phyloP scores from a whole-genome alignment of 2,797 vertebrate species.

The Sebastes hubbsi region DNA sequence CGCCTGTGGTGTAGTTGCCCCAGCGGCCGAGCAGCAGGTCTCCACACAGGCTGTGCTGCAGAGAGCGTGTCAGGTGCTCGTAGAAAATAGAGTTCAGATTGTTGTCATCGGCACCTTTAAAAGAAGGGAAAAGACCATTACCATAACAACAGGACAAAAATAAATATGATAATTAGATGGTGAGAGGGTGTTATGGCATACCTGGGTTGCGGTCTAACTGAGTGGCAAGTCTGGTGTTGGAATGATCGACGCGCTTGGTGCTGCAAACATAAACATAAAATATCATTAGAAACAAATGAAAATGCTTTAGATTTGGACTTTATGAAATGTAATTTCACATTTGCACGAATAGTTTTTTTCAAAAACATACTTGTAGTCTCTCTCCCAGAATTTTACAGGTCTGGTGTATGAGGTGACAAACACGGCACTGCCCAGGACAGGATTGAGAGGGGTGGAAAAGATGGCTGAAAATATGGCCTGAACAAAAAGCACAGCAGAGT shows the following conservation, averaged over 20 bases:
- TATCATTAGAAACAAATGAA: neutral
- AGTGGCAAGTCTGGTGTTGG: conserved; percentile 96
- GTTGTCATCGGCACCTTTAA: conserved; percentile 94
- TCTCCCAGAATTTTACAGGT: conserved; percentile 99
- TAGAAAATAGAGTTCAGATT: conserved; percentile 99
- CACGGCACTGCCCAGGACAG: conserved; percentile 97
- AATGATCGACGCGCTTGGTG: conserved; percentile 98
- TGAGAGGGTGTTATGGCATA: conserved; percentile 52
- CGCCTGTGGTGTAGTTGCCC: conserved; percentile 96
- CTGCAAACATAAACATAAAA: conserved; percentile 72
- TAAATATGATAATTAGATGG: neutral
- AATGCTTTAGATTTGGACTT: neutral
- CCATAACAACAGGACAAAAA: neutral
- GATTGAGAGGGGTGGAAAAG: conserved; percentile 96
- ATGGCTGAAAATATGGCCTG: conserved; percentile 94
- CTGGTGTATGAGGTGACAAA: conserved; percentile 98
- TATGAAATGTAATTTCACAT: neutral
- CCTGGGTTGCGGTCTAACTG: conserved; percentile 99
- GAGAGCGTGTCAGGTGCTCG: conserved; percentile 96
- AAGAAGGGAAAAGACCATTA: neutral
- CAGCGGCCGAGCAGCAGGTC: conserved; percentile 95
- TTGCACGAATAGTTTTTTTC: neutral
- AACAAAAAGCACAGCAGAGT: conserved; percentile 97
- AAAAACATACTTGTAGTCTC: conserved; percentile 93
- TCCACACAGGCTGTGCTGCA: conserved; percentile 96